These are phyloP conservation scores for Pogoniulus pusillus DNA, from an alignment of 2,797 vertebrate species.

Conservation along the genomic window DNA sequence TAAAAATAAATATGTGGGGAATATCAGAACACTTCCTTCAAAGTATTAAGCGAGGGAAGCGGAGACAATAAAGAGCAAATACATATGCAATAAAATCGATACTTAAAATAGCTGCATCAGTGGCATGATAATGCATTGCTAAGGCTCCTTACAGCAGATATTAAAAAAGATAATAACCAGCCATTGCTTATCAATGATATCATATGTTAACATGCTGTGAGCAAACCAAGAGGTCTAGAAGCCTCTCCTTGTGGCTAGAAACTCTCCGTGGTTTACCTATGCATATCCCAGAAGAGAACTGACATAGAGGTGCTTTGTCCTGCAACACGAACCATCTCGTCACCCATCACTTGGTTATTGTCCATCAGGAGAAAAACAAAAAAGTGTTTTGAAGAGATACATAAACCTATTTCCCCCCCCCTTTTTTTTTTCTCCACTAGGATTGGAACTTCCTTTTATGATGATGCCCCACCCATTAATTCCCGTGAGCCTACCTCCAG, in stretches of 20 bases:
- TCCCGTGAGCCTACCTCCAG: slow-evolving; percentile 98
- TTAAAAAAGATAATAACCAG: neutral
- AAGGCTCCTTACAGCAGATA: neutral
- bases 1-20: neutral
- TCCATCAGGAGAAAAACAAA: neutral
- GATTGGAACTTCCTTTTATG: slow-evolving; percentile 99
- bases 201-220: neutral
- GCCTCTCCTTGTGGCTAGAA: slow-evolving; percentile 31
- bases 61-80: neutral
- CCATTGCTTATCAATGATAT: neutral
- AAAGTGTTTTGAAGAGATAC: neutral
- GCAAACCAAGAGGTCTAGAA: slow-evolving; percentile 3
- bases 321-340: slow-evolving; percentile 13
- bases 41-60: neutral
- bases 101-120: slow-evolving; percentile 25
- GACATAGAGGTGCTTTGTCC: neutral
- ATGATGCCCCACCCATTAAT: slow-evolving; percentile 99
- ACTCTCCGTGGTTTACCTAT: neutral
- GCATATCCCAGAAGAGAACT: neutral
- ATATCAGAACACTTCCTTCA: neutral
- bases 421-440: slow-evolving; percentile 69
- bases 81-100: neutral
- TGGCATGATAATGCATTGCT: neutral
- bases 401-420: neutral
- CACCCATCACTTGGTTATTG: neutral